A percentile compares a stretch with the other conserved stretches of the same genome.
These are phyloP conservation scores for Cheilosia impressa DNA, from an alignment of 2,888 invertebrate species.

Conservation along the genomic window DNA sequence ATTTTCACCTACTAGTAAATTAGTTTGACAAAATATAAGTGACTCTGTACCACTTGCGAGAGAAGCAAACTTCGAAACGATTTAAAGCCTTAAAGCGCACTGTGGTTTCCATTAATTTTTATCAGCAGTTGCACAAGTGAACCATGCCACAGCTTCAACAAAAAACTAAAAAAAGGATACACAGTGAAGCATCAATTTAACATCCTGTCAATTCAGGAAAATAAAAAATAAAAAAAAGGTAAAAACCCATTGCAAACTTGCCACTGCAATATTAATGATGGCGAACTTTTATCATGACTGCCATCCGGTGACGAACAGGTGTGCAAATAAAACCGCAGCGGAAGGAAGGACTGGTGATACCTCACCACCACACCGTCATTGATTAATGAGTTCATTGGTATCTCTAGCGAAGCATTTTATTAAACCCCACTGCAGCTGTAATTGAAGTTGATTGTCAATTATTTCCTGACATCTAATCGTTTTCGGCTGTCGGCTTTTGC, in stretches of 20 bases:
- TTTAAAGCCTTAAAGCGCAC: background rate
- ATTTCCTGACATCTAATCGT: conserved; percentile 66
- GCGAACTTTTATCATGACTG: conserved; percentile 52
- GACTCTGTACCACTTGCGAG: too few relatives aligned
- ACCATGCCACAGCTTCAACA: background rate
- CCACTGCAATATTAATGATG: conserved; percentile 74
- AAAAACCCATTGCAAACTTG: conserved; percentile 69
- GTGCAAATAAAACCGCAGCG: conserved; percentile 64
- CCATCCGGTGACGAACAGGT: conserved; percentile 65
- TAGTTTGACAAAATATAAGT: too few relatives aligned
- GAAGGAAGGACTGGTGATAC: conserved; percentile 38
- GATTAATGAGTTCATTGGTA: conserved; percentile 69
- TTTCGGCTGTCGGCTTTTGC: conserved; percentile 9
- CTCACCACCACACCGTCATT: conserved; percentile 44
- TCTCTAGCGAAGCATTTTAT: conserved; percentile 69
- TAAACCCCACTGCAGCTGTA: conserved; percentile 50
- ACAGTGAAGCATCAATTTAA: conserved; percentile 48
- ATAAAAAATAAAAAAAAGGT: conserved; percentile 11
- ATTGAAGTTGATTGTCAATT: conserved; percentile 68
- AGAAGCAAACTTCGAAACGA: too few relatives aligned
- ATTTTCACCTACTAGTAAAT: too few relatives aligned
- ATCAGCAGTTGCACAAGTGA: background rate
- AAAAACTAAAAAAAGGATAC: conserved; percentile 26
- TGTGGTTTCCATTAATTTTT: background rate
- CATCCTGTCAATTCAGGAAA: conserved; percentile 57